Percentiles rank a stretch among this genome's conserved stretches.
Evolutionary conservation across 2,797 vertebrate species (phyloP).

Genomic region (Sebastes cheni): DNA sequence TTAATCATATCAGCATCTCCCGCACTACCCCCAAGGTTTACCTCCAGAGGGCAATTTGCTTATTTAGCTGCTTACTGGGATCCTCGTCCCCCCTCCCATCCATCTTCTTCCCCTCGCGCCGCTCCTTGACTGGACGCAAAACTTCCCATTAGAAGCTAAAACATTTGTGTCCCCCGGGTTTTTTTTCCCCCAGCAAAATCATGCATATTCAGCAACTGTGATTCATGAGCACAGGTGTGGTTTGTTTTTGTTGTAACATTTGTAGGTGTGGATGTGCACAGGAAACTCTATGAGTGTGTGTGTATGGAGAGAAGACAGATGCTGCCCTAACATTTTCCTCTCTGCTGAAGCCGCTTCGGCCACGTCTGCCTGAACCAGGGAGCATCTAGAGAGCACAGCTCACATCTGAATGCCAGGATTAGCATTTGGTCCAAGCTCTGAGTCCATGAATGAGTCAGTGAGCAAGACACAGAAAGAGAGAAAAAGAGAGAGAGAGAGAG

Average conservation of each 20-base stretch:
- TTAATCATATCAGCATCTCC: slow-evolving; percentile 79
- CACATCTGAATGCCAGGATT: slow-evolving; percentile 78
- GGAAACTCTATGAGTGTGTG: not conserved
- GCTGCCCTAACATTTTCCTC: slow-evolving; percentile 2
- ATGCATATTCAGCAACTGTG: slow-evolving; percentile 27
- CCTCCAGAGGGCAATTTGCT: slow-evolving; percentile 77
- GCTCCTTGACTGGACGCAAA: not conserved
- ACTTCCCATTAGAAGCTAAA: slow-evolving; percentile 8
- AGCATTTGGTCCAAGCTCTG: slow-evolving; percentile 67
- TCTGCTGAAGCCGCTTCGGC: slow-evolving; percentile 32
- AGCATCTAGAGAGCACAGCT: slow-evolving; percentile 48
- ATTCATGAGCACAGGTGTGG: slow-evolving; percentile 5
- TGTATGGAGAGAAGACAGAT: not conserved
- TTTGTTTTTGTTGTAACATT: slow-evolving; percentile 12
- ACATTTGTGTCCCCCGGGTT: not conserved
- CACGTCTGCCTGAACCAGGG: slow-evolving; percentile 26
- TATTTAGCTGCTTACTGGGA: slow-evolving; percentile 69
- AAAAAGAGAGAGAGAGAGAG: slow-evolving; percentile 18
- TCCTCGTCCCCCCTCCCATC: slow-evolving; percentile 40
- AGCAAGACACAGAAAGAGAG: slow-evolving; percentile 36
- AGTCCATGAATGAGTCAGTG: slow-evolving; percentile 68
- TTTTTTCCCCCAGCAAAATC: not conserved
- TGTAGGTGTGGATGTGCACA: slow-evolving; percentile 7
- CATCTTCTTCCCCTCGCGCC: slow-evolving; percentile 23
- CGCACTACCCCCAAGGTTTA: slow-evolving; percentile 63